A percentile compares a stretch with the other conserved stretches of the same genome.
Evolutionary conservation across 2,797 vertebrate genomes (phyloP).

Genomic region (Xiphophorus birchmanni): DNA sequence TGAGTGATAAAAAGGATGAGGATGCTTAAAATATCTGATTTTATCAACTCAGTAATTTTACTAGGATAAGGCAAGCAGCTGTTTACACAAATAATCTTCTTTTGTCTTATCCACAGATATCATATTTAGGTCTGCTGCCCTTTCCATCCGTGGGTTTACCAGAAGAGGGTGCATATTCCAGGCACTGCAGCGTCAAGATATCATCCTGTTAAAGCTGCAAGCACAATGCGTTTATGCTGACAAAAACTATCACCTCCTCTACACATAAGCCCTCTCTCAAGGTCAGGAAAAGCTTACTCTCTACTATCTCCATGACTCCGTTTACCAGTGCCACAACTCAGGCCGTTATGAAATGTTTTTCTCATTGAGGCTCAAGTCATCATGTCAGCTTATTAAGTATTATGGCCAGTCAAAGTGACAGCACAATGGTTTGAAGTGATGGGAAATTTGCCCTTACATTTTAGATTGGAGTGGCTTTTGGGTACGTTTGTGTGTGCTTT

Average conservation of each 20-base stretch:
- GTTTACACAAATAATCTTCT: slow-evolving; percentile 46
- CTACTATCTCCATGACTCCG: slow-evolving; percentile 45
- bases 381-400: slow-evolving; percentile 73
- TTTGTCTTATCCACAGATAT: slow-evolving; percentile 38
- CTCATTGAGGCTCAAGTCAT: slow-evolving; percentile 58
- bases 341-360: slow-evolving; percentile 40
- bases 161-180: slow-evolving; percentile 52
- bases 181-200: slow-evolving; percentile 75
- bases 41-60: slow-evolving; percentile 50
- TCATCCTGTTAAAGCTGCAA: slow-evolving; percentile 70
- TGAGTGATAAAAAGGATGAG: slow-evolving; percentile 47
- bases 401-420: slow-evolving; percentile 68
- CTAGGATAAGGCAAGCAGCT: slow-evolving; percentile 17
- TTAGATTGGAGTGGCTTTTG: slow-evolving; percentile 57
- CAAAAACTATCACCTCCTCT: slow-evolving; percentile 72
- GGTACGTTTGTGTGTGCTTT: slow-evolving; percentile 50
- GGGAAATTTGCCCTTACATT: slow-evolving; percentile 58
- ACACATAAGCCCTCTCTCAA: slow-evolving; percentile 62
- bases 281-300: slow-evolving; percentile 61
- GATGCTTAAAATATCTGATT: slow-evolving; percentile 59
- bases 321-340: slow-evolving; percentile 53
- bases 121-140: slow-evolving; percentile 45
- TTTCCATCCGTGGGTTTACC: slow-evolving; percentile 49
- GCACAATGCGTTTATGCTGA: slow-evolving; percentile 76
- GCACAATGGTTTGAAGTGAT: slow-evolving; percentile 42